Base-by-base conservation (phyloP, 2,797 vertebrate species). In the Coccyzus lansbergi region DNA sequence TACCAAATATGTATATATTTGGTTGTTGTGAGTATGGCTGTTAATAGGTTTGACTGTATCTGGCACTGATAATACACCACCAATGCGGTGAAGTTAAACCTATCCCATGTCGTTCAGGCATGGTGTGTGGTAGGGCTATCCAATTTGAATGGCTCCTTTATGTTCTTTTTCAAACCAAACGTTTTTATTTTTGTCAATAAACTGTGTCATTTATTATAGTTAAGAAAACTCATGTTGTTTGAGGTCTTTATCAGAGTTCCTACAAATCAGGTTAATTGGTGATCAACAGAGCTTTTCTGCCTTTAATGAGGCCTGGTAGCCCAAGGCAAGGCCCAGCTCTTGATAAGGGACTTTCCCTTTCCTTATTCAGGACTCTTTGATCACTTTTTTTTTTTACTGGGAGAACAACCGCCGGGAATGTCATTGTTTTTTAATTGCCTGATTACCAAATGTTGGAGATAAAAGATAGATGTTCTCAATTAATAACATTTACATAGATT, bases 401-500 rank as follows among this genome's bases (percentile, higher is more conserved):
- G 97, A 97, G 98, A 98, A 97, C 97, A 98, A 98, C 98, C 98
- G 97, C 98, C 51, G 98, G 98, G 98, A 98, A 98, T 97, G 98
- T 98, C 98, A 99, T 99, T 99, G 98, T 99, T 98, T 98, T 99
- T 98, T 99, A 99, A 99, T 99, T 99, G 99, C 98, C 98, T 98
- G 98, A 98, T 98, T 98, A 98, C 98, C 98, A 99, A 99, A 99
- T 98, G 98, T 98, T 98, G 98, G 97, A 98, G 98, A 99, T 99
- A 99, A 99, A 99, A 99, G 99, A 99, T 99, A 99, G 99, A 99
- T 99, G 98, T 99, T 98, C 98, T 98, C 99, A 99, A 99, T 99
- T 99, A 99, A 99, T 99, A 99, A 98, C 98, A 99, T 99, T 99
- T 99, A 99, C 99, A 99, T 99, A 99, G 98, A 99, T 99, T 99